A percentile compares a stretch with the other conserved stretches of the same genome.
Evolutionary conservation across 2,113 vertebrate genomes (phyloP).

Genomic region (Callipepla californica): DNA sequence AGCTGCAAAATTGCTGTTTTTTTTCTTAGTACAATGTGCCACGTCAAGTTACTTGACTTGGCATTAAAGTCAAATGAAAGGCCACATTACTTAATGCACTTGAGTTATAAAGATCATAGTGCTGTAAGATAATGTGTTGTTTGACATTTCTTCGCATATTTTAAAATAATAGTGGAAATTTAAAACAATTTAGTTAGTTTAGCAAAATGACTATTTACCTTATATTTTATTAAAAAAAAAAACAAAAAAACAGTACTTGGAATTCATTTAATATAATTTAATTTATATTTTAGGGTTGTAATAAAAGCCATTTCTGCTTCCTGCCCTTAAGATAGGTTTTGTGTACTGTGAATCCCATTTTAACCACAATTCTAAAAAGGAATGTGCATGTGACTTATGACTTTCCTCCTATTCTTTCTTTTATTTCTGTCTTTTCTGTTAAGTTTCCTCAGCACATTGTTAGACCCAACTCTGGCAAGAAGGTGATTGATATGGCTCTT

Average conservation of each 20-base stretch:
- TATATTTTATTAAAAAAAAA: not conserved
- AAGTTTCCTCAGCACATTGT: slow-evolving; percentile 34
- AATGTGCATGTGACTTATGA: not conserved
- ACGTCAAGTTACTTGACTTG: not conserved
- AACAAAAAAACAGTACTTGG: not conserved
- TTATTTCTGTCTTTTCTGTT: slow-evolving; percentile 16
- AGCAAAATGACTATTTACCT: not conserved
- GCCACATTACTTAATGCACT: not conserved
- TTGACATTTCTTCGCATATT: not conserved
- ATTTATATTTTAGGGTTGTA: not conserved
- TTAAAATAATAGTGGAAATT: not conserved
- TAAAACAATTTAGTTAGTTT: not conserved
- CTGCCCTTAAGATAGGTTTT: not conserved
- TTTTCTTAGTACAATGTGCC: not conserved
- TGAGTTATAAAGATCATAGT: not conserved
- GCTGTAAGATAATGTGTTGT: not conserved
- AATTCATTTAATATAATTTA: not conserved
- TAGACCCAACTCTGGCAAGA: not conserved
- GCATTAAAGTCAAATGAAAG: not conserved
- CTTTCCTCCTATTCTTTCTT: slow-evolving; percentile 4
- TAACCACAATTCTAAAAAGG: not conserved
- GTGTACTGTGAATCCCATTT: not conserved
- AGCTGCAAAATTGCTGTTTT: not conserved
- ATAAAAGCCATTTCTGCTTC: not conserved
- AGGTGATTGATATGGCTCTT: slow-evolving; percentile 60